Percentiles rank a stretch among this genome's conserved stretches.
These are phyloP conservation scores for Oscheius sp. DNA, from an alignment of 2,888 invertebrate genomes.

Conservation along the genomic window DNA sequence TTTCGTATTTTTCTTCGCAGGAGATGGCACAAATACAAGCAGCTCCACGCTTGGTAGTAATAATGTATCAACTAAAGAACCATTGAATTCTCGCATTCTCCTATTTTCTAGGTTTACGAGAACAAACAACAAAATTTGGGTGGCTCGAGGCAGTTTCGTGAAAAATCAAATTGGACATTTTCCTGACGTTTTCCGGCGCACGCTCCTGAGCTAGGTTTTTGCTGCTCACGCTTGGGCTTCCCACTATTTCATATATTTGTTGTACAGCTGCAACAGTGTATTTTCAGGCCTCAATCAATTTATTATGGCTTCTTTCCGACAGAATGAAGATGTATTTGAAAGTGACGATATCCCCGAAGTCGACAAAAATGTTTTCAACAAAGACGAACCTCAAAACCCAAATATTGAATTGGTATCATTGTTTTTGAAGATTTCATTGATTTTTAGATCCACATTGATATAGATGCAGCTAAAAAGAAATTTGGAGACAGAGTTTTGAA, in stretches of 20 bases:
- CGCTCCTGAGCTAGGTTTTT: no score
- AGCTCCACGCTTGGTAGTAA: no score
- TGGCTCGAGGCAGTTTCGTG: neutral
- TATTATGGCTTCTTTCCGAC: constrained; percentile 27
- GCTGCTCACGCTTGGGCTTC: no score
- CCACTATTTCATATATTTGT: neutral
- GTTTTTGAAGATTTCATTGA: neutral
- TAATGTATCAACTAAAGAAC: no score
- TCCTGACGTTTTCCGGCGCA: no score
- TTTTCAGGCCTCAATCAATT: neutral
- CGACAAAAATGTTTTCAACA: constrained; percentile 40
- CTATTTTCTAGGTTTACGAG: no score
- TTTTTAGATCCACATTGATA: constrained; percentile 61
- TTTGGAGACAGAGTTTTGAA: constrained; percentile 63
- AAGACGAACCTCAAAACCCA: constrained; percentile 53
- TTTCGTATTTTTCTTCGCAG: no score
- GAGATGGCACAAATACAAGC: no score
- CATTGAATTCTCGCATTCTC: no score
- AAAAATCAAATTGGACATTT: no score
- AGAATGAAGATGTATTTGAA: constrained; percentile 71
- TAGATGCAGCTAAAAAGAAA: constrained; percentile 65
- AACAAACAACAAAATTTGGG: neutral
- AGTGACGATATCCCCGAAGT: constrained; percentile 56
- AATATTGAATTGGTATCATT: constrained; percentile 57
- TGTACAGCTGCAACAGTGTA: neutral